Percentiles rank a stretch among this genome's conserved stretches.
phyloP scores from a whole-genome alignment of 2,113 vertebrate species.

The Tenrec ecaudatus region DNA sequence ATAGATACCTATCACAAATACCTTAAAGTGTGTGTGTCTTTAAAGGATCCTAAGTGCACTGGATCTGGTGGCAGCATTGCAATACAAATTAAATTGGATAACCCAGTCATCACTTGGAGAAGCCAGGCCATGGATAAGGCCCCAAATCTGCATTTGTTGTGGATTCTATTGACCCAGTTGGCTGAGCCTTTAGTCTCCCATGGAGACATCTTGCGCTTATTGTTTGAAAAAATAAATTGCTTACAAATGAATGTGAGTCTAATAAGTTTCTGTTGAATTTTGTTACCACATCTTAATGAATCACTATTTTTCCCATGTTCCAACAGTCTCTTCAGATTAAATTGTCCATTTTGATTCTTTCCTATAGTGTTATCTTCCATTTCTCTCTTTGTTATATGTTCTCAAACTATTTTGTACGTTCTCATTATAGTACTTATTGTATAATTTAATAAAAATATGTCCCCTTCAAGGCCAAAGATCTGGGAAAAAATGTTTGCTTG shows the following conservation, averaged over 20 bases:
- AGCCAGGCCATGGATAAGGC: not conserved
- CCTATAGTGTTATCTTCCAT: not conserved
- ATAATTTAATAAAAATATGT: not conserved
- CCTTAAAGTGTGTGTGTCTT: not conserved
- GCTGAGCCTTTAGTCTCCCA: not conserved
- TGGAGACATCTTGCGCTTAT: not conserved
- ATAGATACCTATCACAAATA: not conserved
- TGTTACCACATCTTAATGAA: not conserved
- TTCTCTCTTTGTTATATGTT: not conserved
- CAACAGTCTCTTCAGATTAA: not conserved
- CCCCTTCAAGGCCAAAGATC: not conserved
- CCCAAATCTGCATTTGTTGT: not conserved
- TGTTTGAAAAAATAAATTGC: conserved; percentile 14
- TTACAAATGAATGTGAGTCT: conserved; percentile 4
- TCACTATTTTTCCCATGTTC: not conserved
- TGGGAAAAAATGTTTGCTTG: not conserved
- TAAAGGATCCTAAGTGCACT: not conserved
- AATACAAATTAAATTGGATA: not conserved
- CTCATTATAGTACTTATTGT: not conserved
- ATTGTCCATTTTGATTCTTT: not conserved
- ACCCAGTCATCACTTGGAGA: not conserved
- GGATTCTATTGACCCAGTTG: not conserved
- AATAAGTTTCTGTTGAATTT: conserved; percentile 35
- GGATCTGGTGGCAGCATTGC: not conserved
- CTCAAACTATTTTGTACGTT: not conserved